Conservation (phyloP, 2,888 invertebrate genomes). For the Caenorhabditis sinica region DNA sequence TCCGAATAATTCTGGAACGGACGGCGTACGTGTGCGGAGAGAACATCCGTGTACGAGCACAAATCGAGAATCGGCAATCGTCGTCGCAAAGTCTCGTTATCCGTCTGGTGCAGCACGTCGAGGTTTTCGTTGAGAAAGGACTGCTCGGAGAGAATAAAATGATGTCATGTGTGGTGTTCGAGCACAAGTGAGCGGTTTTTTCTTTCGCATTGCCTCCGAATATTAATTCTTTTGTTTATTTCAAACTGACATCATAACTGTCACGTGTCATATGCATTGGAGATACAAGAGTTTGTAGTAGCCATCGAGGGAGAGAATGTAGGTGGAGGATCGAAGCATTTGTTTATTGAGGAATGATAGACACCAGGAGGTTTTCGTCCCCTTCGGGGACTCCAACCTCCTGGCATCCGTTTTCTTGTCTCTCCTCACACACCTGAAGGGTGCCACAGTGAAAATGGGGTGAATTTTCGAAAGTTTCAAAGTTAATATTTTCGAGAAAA, state of each 20-base stretch:
- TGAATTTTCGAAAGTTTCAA: too few relatives aligned
- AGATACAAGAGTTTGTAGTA: background rate
- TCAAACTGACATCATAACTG: constrained; percentile 9
- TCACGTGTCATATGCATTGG: constrained; percentile 5
- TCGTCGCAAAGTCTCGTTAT: constrained; percentile 73
- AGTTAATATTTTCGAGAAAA: too few relatives aligned
- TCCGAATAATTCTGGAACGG: constrained; percentile 88
- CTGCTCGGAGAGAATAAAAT: constrained; percentile 89
- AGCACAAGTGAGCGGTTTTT: constrained; percentile 86
- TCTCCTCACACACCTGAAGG: too few relatives aligned
- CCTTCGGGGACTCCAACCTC: too few relatives aligned
- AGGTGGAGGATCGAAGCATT: background rate
- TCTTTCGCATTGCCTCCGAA: background rate
- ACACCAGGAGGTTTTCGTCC: too few relatives aligned
- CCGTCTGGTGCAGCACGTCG: constrained; percentile 86
- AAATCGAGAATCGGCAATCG: constrained; percentile 83
- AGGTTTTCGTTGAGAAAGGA: constrained; percentile 89
- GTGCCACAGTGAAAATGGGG: too few relatives aligned
- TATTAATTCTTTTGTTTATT: constrained; percentile 3
- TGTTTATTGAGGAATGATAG: too few relatives aligned
- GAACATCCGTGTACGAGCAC: constrained; percentile 79
- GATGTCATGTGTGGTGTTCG: constrained; percentile 88
- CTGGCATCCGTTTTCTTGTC: too few relatives aligned
- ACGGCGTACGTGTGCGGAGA: constrained; percentile 88
- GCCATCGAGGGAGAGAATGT: too few relatives aligned